A percentile compares a stretch with the other conserved stretches of the same genome.
phyloP scores from a whole-genome alignment of 2,113 vertebrate species.

The Halichoeres trimaculatus region DNA sequence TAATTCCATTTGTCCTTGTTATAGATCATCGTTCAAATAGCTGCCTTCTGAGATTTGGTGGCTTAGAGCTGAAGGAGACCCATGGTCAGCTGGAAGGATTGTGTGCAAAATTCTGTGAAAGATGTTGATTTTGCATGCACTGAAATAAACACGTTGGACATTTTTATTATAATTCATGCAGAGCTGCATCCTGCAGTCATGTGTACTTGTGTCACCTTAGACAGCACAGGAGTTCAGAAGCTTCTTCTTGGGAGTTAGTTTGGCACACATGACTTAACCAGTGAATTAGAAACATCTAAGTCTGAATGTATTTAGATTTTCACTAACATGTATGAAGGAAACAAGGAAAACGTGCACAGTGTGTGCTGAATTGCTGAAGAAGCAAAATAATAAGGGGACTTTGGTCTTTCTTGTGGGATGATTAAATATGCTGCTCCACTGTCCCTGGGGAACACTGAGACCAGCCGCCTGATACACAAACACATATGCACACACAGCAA shows the following conservation, averaged over 20 bases:
- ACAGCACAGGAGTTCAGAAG: background rate
- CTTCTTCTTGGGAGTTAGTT: background rate
- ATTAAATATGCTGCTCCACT: constrained; percentile 67
- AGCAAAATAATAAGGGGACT: constrained; percentile 57
- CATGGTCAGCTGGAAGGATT: background rate
- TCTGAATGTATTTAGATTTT: constrained; percentile 12
- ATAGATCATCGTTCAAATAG: constrained; percentile 22
- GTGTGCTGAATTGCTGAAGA: constrained; percentile 65
- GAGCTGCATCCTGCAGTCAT: background rate
- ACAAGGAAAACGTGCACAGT: constrained; percentile 31
- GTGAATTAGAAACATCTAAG: constrained; percentile 2
- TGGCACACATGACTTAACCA: background rate
- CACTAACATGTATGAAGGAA: constrained; percentile 31
- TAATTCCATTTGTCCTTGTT: background rate
- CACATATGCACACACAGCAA: constrained; percentile 68
- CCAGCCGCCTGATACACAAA: constrained; percentile 44
- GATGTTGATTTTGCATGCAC: background rate
- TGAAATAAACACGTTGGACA: constrained; percentile 8
- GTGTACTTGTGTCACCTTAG: background rate
- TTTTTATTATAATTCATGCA: background rate
- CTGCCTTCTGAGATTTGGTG: constrained; percentile 17
- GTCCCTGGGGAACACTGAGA: constrained; percentile 51
- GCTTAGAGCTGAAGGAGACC: background rate
- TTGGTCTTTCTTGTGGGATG: constrained; percentile 54
- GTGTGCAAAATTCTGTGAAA: background rate